phyloP scores from a whole-genome alignment of 2,888 invertebrate species.

The Parochlus steinenii region DNA sequence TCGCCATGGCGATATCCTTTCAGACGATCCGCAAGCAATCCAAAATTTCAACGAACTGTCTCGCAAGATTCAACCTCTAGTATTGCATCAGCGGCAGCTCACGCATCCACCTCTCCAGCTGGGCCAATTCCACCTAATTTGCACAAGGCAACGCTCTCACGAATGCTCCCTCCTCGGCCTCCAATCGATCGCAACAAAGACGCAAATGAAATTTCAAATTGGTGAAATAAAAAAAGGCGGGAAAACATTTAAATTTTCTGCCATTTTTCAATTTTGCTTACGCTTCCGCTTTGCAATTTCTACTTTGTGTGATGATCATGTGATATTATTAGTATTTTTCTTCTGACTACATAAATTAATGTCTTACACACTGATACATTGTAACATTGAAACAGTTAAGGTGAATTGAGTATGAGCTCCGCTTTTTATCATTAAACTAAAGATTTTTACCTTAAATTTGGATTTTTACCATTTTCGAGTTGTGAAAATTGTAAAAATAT shows the following conservation, averaged over 20 bases:
- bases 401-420: too few species aligned
- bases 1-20: constrained; percentile 60
- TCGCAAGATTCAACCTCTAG: constrained; percentile 43
- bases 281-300: neutral
- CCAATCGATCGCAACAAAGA: constrained; percentile 11
- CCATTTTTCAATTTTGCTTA: too few species aligned
- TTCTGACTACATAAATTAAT: too few species aligned
- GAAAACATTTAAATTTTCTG: neutral
- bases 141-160: constrained; percentile 27
- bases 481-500: too few species aligned
- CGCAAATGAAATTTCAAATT: constrained; percentile 2
- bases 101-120: constrained; percentile 20
- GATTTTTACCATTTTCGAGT: too few species aligned
- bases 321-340: too few species aligned
- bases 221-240: constrained; percentile 5
- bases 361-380: too few species aligned
- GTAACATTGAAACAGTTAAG: too few species aligned
- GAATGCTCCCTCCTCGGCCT: constrained; percentile 28
- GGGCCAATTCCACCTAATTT: constrained; percentile 26
- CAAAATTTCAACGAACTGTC: constrained; percentile 34
- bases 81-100: constrained; percentile 33
- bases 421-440: too few species aligned
- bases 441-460: too few species aligned
- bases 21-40: constrained; percentile 24
- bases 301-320: constrained; percentile 12